Conservation (phyloP, 2,888 invertebrate species). For the Yponomeuta cagnagella region DNA sequence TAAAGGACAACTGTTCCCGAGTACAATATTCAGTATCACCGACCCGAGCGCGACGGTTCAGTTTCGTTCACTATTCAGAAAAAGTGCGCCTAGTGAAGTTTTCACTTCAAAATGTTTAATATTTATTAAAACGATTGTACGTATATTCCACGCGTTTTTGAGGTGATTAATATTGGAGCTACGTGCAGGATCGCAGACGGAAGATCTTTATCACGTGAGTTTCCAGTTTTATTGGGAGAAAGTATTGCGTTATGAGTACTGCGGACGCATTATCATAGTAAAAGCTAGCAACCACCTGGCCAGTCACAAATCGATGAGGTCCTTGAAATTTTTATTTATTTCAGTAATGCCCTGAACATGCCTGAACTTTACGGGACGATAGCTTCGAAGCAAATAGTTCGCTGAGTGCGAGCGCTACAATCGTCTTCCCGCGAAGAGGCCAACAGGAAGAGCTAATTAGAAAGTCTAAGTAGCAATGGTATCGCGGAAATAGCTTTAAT, state of each 20-base stretch:
- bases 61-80: no score
- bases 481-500: constrained; percentile 28
- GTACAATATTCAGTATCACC: no score
- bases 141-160: background rate
- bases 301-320: background rate
- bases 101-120: no score
- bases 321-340: background rate
- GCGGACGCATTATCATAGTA: no score
- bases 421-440: constrained; percentile 14
- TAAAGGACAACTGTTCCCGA: no score
- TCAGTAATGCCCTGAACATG: no score
- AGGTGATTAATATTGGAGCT: background rate
- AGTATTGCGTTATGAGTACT: background rate
- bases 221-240: background rate
- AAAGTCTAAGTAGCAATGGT: constrained; percentile 48
- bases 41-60: no score
- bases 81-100: no score
- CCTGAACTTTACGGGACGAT: background rate
- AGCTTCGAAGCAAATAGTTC: background rate
- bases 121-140: background rate
- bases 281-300: background rate
- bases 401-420: constrained; percentile 9
- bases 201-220: background rate
- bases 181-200: background rate
- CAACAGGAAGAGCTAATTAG: constrained; percentile 50